Evolutionary conservation across 2,888 invertebrate species (phyloP).

Genomic region (Bedellia somnulentella): DNA sequence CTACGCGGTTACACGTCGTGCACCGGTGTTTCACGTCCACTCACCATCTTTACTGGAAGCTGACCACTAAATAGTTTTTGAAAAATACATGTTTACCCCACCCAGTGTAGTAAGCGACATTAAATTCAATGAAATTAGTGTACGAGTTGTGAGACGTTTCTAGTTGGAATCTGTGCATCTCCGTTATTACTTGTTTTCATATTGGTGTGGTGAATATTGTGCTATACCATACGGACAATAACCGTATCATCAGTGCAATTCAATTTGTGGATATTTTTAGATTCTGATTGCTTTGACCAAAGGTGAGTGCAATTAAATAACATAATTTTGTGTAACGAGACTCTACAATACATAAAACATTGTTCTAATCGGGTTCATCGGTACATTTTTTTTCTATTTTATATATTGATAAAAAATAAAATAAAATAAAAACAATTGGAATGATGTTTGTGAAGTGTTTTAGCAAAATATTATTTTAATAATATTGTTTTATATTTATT

Average conservation of each 20-base stretch:
- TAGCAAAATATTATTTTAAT: background rate
- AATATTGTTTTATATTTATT: conserved; percentile 10
- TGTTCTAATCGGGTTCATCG: too few relatives aligned
- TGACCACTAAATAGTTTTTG: conserved; percentile 52
- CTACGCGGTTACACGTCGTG: conserved; percentile 36
- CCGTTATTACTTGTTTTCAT: conserved; percentile 56
- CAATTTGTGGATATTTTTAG: conserved; percentile 53
- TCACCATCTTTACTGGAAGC: conserved; percentile 33
- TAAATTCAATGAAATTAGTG: conserved; percentile 45
- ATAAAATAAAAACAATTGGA: too few relatives aligned
- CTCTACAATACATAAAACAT: too few relatives aligned
- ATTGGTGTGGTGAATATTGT: conserved; percentile 60
- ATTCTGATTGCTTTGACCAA: conserved; percentile 17
- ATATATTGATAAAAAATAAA: too few relatives aligned
- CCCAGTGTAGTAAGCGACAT: conserved; percentile 55
- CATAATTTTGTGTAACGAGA: too few relatives aligned
- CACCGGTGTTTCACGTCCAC: conserved; percentile 24
- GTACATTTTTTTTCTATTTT: too few relatives aligned
- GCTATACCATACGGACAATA: conserved; percentile 45
- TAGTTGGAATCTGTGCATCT: conserved; percentile 30
- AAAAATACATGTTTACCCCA: conserved; percentile 57
- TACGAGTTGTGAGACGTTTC: conserved; percentile 28
- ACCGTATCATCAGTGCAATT: conserved; percentile 57
- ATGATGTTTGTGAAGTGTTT: too few relatives aligned
- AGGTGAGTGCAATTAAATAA: conserved; percentile 9